These are phyloP conservation scores for Rhinoraja longicauda DNA, from an alignment of 2,797 vertebrate genomes.

Conservation along the genomic window DNA sequence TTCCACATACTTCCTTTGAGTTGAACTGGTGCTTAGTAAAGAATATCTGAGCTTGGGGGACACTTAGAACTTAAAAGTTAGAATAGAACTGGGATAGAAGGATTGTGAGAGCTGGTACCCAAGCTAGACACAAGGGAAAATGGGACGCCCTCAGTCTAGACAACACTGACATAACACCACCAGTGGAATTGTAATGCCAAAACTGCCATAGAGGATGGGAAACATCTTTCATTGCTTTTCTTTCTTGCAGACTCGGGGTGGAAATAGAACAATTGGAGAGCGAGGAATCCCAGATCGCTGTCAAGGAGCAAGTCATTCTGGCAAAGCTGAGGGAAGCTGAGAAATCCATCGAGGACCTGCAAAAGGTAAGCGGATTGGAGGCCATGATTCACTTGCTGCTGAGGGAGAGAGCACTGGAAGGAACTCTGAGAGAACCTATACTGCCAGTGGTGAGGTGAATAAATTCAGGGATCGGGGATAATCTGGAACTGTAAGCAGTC, in stretches of 20 bases:
- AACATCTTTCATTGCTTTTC: constrained; percentile 43
- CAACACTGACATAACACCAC: not conserved
- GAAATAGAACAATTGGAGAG: constrained; percentile 82
- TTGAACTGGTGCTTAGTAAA: too few relatives aligned
- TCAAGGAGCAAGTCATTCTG: constrained; percentile 88
- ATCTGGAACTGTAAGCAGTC: not conserved
- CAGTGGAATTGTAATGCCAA: not conserved
- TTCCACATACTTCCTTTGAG: too few relatives aligned
- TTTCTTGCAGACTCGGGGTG: constrained; percentile 78
- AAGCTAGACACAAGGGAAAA: too few relatives aligned
- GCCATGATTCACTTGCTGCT: not conserved
- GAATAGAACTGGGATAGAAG: not conserved
- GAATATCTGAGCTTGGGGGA: not conserved
- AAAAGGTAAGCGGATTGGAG: constrained; percentile 70
- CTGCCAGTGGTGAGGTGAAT: not conserved
- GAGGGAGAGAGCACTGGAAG: too few relatives aligned
- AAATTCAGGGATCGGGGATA: not conserved
- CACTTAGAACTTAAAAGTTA: not conserved
- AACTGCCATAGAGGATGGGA: too few relatives aligned
- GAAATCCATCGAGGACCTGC: constrained; percentile 82
- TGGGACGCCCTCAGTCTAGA: too few relatives aligned
- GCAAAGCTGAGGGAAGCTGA: constrained; percentile 88
- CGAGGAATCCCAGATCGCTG: constrained; percentile 91
- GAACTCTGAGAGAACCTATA: not conserved
- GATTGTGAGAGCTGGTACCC: not conserved